Percentiles rank a stretch among this genome's conserved stretches.
phyloP scores from a whole-genome alignment of 2,113 vertebrate species.

The Micromys minutus region DNA sequence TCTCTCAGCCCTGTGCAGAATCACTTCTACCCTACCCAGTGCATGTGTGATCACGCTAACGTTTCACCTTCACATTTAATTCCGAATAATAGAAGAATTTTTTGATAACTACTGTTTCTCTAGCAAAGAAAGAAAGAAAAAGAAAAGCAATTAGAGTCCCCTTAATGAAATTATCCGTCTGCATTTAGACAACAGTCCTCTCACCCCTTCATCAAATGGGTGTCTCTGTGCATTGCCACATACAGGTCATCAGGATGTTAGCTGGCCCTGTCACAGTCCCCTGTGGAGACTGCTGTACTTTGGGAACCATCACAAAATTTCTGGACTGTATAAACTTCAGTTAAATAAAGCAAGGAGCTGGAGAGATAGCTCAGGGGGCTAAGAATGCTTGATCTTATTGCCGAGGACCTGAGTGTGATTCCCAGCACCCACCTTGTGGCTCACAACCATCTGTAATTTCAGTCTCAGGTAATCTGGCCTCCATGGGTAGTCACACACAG shows the following conservation, averaged over 20 bases:
- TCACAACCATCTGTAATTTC: background rate
- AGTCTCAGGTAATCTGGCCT: background rate
- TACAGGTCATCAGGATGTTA: background rate
- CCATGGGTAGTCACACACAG: background rate
- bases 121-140: conserved; percentile 35
- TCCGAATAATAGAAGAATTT: conserved; percentile 14
- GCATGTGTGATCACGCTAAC: background rate
- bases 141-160: conserved; percentile 28
- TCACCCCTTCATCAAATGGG: conserved; percentile 13
- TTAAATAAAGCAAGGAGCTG: background rate
- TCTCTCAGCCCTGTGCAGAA: background rate
- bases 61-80: background rate
- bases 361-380: background rate
- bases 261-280: background rate
- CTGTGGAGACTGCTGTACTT: background rate
- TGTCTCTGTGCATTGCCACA: background rate
- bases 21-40: background rate
- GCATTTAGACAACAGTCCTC: background rate
- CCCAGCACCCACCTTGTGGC: background rate
- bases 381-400: background rate
- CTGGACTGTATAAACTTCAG: background rate
- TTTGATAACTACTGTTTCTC: conserved; percentile 48
- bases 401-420: background rate
- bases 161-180: conserved; percentile 53
- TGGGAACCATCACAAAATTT: background rate